These are phyloP conservation scores for Acrocyrtus sp. DNA, from an alignment of 2,888 invertebrate genomes.

Conservation along the genomic window DNA sequence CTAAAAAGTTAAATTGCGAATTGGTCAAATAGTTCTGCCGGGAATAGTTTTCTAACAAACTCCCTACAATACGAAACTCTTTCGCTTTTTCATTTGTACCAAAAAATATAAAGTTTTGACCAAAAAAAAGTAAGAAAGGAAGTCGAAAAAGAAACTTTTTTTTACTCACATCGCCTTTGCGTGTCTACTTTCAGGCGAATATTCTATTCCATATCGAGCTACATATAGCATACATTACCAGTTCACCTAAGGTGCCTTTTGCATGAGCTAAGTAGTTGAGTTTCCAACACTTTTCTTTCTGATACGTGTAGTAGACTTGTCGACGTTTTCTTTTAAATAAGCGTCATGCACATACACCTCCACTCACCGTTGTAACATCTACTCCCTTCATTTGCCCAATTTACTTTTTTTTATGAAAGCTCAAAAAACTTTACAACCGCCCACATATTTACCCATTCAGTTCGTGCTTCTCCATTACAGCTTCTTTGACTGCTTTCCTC, in stretches of 20 bases:
- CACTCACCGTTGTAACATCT: not conserved
- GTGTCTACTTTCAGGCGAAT: no score
- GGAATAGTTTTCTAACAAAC: conserved; percentile 27
- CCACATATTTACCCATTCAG: not conserved
- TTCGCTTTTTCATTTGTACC: not conserved
- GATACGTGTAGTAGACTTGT: not conserved
- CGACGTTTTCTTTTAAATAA: not conserved
- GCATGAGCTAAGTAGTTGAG: not conserved
- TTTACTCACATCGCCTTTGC: not conserved
- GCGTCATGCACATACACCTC: not conserved
- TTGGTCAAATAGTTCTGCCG: conserved; percentile 48
- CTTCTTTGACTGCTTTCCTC: no score
- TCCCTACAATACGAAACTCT: not conserved
- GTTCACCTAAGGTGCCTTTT: not conserved
- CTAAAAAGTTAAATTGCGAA: conserved; percentile 30
- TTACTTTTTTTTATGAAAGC: not conserved
- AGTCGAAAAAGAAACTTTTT: not conserved
- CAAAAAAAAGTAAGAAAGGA: not conserved
- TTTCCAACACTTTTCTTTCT: not conserved
- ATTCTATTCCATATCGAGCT: no score
- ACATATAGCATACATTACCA: no score
- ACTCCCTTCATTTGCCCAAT: not conserved
- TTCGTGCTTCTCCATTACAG: not conserved
- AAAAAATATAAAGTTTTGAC: conserved; percentile 2
- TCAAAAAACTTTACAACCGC: not conserved